A percentile compares a stretch with the other conserved stretches of the same genome.
phyloP scores from a whole-genome alignment of 1,140 invertebrate species.

The fruit fly (Drosophila melanogaster) region DNA sequence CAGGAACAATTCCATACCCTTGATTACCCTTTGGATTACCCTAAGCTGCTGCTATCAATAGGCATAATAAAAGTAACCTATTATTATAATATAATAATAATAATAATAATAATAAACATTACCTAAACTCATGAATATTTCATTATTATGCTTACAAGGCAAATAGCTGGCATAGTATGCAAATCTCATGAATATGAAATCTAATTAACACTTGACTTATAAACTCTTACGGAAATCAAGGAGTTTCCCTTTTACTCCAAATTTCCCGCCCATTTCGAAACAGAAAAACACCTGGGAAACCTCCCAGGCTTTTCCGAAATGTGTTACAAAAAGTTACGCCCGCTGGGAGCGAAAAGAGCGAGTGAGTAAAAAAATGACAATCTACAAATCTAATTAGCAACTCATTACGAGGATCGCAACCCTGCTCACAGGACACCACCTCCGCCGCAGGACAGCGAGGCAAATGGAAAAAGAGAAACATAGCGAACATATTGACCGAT shows the following conservation, averaged over 20 bases:
- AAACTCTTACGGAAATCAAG: conserved; percentile 33
- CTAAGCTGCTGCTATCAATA: too few species aligned
- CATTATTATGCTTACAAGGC: background rate
- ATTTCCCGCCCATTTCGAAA: background rate
- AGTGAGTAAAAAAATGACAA: conserved; percentile 50
- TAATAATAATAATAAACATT: too few species aligned
- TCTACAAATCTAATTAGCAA: conserved; percentile 81
- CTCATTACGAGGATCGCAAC: conserved; percentile 68
- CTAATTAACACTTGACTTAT: conserved; percentile 49
- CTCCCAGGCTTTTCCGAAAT: conserved; percentile 24
- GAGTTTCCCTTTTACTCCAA: conserved; percentile 3
- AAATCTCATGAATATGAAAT: conserved; percentile 36
- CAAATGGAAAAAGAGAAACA: conserved; percentile 44
- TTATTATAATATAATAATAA: too few species aligned
- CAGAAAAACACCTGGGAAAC: conserved; percentile 27
- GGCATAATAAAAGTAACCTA: too few species aligned
- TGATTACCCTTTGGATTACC: too few species aligned
- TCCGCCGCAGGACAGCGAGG: conserved; percentile 33
- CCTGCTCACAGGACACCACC: conserved; percentile 11
- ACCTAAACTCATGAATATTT: background rate
- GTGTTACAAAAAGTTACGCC: conserved; percentile 56
- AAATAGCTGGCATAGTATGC: conserved; percentile 9
- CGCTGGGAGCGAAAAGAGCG: conserved; percentile 14
- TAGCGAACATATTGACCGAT: conserved; percentile 78
- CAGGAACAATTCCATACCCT: background rate